Percentiles rank a stretch among this genome's conserved stretches.
These are phyloP conservation scores for Chloroceryle aenea DNA, from an alignment of 2,113 vertebrate genomes.

Conservation along the genomic window DNA sequence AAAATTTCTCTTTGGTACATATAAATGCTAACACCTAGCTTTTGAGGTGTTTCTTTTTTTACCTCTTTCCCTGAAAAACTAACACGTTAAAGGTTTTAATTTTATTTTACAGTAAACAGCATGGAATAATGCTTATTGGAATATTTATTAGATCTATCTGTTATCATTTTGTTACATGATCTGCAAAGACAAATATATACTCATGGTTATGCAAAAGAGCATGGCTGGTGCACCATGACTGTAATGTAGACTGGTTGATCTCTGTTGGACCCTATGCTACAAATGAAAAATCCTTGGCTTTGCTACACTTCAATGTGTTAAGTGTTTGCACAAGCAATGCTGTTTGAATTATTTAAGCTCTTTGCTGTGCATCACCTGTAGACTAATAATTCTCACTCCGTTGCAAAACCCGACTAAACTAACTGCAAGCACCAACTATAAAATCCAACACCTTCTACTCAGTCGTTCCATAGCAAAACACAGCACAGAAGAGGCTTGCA, in stretches of 20 bases:
- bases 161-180: neutral
- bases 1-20: neutral
- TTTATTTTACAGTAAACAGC: slow-evolving; percentile 28
- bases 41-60: neutral
- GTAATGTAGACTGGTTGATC: neutral
- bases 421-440: neutral
- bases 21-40: slow-evolving; percentile 10
- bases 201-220: neutral
- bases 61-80: neutral
- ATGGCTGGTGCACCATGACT: neutral
- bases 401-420: neutral
- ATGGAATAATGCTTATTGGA: neutral
- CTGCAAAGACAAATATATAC: neutral
- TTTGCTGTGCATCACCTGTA: neutral
- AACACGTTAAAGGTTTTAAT: neutral
- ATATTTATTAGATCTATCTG: slow-evolving; percentile 22
- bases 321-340: neutral
- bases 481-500: neutral
- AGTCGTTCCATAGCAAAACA: neutral
- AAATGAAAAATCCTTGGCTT: neutral
- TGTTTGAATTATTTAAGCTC: neutral
- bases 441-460: neutral
- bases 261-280: neutral
- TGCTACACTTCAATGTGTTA: neutral
- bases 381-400: neutral